A percentile compares a stretch with the other conserved stretches of the same genome.
Conservation (phyloP, 2,113 vertebrate species). For the Sinocyclocheilus anshuiensis region DNA sequence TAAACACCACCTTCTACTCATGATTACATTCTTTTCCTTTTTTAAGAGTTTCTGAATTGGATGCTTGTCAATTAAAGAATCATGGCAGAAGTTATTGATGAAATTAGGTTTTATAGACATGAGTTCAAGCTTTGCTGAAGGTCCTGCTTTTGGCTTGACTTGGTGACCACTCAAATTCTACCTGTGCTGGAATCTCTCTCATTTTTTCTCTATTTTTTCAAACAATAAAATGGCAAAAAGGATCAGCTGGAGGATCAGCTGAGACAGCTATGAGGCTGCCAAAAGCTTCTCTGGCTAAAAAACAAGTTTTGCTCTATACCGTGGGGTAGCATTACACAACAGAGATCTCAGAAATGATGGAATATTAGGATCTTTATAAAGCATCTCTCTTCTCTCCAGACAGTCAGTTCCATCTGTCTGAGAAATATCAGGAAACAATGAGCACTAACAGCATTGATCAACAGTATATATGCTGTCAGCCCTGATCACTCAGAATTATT, state of each 20-base stretch:
- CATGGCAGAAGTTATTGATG: too few relatives aligned
- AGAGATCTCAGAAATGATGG: not conserved
- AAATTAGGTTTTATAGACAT: too few relatives aligned
- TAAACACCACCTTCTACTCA: too few relatives aligned
- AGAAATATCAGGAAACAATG: constrained; percentile 3
- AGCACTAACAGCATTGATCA: constrained; percentile 20
- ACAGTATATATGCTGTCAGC: not conserved
- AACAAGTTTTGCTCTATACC: not conserved
- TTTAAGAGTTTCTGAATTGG: too few relatives aligned
- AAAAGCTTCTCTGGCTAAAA: not conserved
- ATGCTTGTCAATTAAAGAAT: too few relatives aligned
- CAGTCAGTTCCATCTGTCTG: not conserved
- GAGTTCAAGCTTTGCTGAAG: too few relatives aligned
- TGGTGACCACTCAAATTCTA: not conserved
- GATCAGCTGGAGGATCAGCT: not conserved
- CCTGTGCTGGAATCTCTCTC: not conserved
- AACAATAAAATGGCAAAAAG: too few relatives aligned
- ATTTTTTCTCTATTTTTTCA: not conserved
- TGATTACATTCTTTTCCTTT: too few relatives aligned
- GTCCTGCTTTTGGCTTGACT: not conserved
- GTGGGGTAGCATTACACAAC: not conserved
- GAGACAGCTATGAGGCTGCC: not conserved
- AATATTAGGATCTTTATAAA: not conserved
- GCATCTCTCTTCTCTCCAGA: not conserved
- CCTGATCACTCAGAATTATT: constrained; percentile 12